These are phyloP conservation scores for Chlorodrepanis virens DNA, from an alignment of 2,113 vertebrate genomes.

Conservation along the genomic window DNA sequence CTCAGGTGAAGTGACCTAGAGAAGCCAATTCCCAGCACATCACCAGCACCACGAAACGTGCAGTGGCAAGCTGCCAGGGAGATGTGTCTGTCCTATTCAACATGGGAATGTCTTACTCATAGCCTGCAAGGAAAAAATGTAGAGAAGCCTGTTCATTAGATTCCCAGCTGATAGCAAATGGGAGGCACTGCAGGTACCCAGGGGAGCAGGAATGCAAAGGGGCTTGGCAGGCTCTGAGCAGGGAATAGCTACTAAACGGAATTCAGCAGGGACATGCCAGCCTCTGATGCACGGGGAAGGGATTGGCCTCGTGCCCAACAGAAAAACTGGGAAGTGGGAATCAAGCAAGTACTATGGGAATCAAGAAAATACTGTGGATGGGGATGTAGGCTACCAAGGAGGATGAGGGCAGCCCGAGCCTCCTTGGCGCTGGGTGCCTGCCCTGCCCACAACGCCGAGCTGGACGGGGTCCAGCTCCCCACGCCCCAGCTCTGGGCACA, in stretches of 20 bases:
- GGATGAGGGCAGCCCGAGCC: not conserved
- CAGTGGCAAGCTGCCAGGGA: not conserved
- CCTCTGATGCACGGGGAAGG: not conserved
- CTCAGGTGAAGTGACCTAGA: not conserved
- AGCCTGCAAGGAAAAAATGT: slow-evolving; percentile 9
- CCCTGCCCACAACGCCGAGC: not conserved
- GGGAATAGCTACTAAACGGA: not conserved
- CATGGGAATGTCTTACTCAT: not conserved
- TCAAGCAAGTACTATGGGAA: not conserved
- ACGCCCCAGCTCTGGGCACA: not conserved
- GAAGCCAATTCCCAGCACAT: not conserved
- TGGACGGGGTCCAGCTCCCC: not conserved
- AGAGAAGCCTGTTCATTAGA: not conserved
- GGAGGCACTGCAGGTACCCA: not conserved
- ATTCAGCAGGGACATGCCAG: not conserved
- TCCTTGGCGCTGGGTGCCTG: not conserved
- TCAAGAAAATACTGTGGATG: not conserved
- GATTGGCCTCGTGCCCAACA: not conserved
- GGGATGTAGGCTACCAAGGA: not conserved
- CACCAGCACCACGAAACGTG: not conserved
- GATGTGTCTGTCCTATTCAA: slow-evolving; percentile 1
- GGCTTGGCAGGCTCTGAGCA: not conserved
- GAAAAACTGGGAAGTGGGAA: not conserved
- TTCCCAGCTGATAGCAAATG: not conserved
- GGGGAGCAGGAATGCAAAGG: not conserved